Conservation (phyloP, 1,140 invertebrate genomes). For the Panagrolaimus sp. region DNA sequence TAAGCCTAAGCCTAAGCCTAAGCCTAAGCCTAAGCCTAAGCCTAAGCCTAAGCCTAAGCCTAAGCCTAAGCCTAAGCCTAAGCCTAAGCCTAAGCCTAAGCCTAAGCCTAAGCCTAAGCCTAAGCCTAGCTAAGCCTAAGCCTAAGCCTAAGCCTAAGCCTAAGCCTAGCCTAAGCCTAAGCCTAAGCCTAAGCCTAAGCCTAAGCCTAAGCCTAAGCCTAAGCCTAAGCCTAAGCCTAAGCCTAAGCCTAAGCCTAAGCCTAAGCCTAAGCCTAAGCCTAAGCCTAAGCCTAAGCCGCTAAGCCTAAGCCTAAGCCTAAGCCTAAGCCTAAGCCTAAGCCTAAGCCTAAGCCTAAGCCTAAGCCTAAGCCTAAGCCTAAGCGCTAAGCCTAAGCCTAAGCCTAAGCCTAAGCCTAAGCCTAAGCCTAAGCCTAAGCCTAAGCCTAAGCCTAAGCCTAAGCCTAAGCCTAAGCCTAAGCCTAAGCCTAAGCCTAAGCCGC, state of each 20-base stretch:
- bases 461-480: too few species aligned
- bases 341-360: constrained; percentile 18
- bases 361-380: constrained; percentile 7
- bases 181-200: constrained; percentile 24
- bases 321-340: constrained; percentile 18
- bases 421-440: too few species aligned
- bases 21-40: constrained; percentile 10
- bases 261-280: constrained; percentile 25
- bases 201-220: constrained; percentile 25
- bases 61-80: constrained; percentile 15
- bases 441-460: too few species aligned
- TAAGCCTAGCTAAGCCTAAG: constrained; percentile 20
- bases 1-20: constrained; percentile 11
- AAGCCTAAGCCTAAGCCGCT: constrained; percentile 18
- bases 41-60: constrained; percentile 7
- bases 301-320: constrained; percentile 13
- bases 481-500: too few species aligned
- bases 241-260: constrained; percentile 23
- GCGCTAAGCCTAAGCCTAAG: too few species aligned
- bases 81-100: constrained; percentile 11
- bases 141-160: constrained; percentile 17
- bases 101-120: constrained; percentile 11
- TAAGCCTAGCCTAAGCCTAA: constrained; percentile 13
- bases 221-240: constrained; percentile 26
- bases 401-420: too few species aligned